A percentile compares a stretch with the other conserved stretches of the same genome.
Evolutionary conservation across 2,888 invertebrate species (phyloP).

Genomic region (Panzeria rudis): DNA sequence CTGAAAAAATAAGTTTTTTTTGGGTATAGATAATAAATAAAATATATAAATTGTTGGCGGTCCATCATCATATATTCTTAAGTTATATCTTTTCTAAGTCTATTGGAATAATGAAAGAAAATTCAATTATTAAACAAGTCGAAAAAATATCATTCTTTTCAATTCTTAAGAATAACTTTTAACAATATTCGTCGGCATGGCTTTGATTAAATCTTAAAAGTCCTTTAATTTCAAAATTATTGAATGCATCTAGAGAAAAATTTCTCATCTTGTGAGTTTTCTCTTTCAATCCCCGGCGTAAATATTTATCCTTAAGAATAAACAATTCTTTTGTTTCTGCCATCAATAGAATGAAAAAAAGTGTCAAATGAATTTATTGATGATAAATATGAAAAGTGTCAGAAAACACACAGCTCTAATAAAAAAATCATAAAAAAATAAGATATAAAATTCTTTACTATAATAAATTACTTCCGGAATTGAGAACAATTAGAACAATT

Average conservation of each 20-base stretch:
- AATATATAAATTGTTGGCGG: too few relatives aligned
- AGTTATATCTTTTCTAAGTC: neutral
- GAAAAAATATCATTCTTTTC: neutral
- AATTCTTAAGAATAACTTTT: constrained; percentile 10
- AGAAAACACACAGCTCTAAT: constrained; percentile 38
- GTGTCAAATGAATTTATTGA: constrained; percentile 56
- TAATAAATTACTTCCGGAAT: constrained; percentile 67
- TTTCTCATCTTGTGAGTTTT: constrained; percentile 50
- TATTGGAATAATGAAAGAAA: neutral
- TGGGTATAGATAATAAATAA: too few relatives aligned
- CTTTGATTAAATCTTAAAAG: constrained; percentile 39
- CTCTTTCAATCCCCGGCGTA: neutral
- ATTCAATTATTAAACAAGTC: neutral
- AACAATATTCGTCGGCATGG: constrained; percentile 43
- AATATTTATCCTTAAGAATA: constrained; percentile 41
- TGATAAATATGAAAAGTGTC: constrained; percentile 46
- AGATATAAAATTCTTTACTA: neutral
- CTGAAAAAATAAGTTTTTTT: too few relatives aligned
- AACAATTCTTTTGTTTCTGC: constrained; percentile 27
- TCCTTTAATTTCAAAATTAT: neutral
- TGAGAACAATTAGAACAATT: constrained; percentile 20
- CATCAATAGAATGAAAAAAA: constrained; percentile 26
- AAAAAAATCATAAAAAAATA: constrained; percentile 5
- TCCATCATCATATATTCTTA: too few relatives aligned
- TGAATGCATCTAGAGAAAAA: constrained; percentile 28